Evolutionary conservation across 2,888 invertebrate genomes (phyloP), one percentile per base, ranked within the genome.

Genomic region (Trilocha varians): DNA sequence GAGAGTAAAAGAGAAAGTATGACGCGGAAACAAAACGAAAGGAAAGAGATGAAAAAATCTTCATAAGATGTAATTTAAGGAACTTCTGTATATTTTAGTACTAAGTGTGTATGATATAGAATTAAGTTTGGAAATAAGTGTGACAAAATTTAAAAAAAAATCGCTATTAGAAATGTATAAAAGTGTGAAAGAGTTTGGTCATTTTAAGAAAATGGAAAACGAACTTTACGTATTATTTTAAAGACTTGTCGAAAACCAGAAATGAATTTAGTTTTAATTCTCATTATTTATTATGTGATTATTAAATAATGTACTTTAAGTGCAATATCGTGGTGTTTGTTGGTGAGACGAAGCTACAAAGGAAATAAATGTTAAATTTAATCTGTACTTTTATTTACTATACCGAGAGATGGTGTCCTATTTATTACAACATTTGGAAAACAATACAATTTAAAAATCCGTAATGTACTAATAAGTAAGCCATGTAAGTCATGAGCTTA

Each of bases 121-220:
- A 11, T 25, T 25, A 25, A 25, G 25, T 25, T 25, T 25, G 1
- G 11, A 9, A 9, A 9, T 25, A 25, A 25, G 25, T 6, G 8
- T 9, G 11, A 25, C 11, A 25, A 3, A 1, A 32, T 43, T 41
- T 34, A 38, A 39, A 45, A 48, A 49, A 38, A 39, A 45, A 48
- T 48, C 65, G 63, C 69, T 65, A 66, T 65, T 67, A 68, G 66
- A 62, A n/a, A n/a, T n/a, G n/a, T n/a, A n/a, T n/a, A n/a, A n/a
- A n/a, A n/a, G n/a, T n/a, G n/a, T n/a, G n/a, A n/a, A n/a, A n/a
- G n/a, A n/a, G n/a, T n/a, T n/a, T n/a, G n/a, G n/a, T n/a, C n/a
- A n/a, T n/a, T n/a, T n/a, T n/a, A n/a, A n/a, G n/a, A n/a, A n/a
- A n/a, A n/a, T n/a, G n/a, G n/a, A n/a, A n/a, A n/a, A n/a, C n/a